Base-by-base conservation (phyloP, 2,113 vertebrate genomes). In the Megaceryle torquata region DNA sequence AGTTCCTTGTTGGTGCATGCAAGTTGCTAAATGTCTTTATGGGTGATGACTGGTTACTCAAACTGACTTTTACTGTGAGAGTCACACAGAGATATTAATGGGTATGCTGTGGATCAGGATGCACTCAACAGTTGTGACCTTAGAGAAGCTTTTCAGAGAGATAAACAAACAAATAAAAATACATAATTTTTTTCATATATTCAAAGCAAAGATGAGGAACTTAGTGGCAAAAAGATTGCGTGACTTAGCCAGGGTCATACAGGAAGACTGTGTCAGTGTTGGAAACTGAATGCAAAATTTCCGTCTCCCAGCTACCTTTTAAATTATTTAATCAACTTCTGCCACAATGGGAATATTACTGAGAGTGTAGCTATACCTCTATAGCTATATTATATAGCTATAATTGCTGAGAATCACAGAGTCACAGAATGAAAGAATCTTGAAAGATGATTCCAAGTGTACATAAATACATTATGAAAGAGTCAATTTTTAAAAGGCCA, bases 201-300 rank as follows among this genome's bases (percentile, higher is more conserved):
- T 74, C 65, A 86, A 81, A 80, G 56, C 16, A 68, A 43, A 84
- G 56, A 96, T 81, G 76, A 91, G 89, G 89, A 97, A 95, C 79
- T 94, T 71, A 65, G 79, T 70, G 54, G 80, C 48, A 71, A 69
- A 80, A 54, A 83, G 60, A 48, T 91, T 86, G 60, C 16, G 4
- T 96, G 91, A 95, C 56, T 89, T 80, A 75, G 18, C 31, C 67
- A 76, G 54, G 46, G 68, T 83, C 60, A 71, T 51, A 75, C 79
- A 88, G 93, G 91, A 97, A 90, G 88, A 59, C 39, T 21, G 37
- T 89, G 77, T 72, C 75, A 93, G 91, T 63, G 79, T 37, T 88
- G 75, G 85, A 83, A 95, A 93, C 37, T 41, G 63, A 83, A 83
- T 61, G 91, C n/a, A 70, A 86, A 67, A 85, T 88, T 89, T 90